Evolutionary conservation across 1,140 invertebrate genomes (phyloP), one percentile per base, ranked within the genome.

Genomic region (Cydia pomonella): DNA sequence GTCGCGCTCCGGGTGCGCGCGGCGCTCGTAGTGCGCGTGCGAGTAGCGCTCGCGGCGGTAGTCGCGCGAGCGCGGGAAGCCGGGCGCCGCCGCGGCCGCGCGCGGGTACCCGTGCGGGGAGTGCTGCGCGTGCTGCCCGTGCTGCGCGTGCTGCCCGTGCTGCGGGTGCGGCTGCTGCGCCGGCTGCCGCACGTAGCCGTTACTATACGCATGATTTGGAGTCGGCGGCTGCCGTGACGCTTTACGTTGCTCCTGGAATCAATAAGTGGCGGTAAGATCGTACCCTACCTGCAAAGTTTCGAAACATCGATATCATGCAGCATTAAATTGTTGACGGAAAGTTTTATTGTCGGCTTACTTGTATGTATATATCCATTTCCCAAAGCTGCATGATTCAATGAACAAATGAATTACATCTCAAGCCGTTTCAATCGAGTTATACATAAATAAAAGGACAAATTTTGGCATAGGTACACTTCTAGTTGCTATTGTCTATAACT

Each of bases 171-270:
- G 38, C 3, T 59, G 53, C 27, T 69, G 50, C 38, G 16, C 79
- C 79, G 64, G 50, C 72, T 44, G 80, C n/a, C 88, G 83, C 75
- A 90, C 90, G 82, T 89, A 91, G 0, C 89, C 89, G 80, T 92
- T 92, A 29, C 76, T 82, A 75, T 88, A 91, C 3, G 83, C 44
- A 75, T 87, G 86, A 47, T 76, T 83, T 33, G 88, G 78, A 50
- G 82, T 74, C 23, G 84, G 73, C 29, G 84, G 73, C 66, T 85
- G 88, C 9, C 90, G 85, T 62, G 88, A 86, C 38, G 91, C 89
- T 76, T 93, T 93, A 18, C 92, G 84, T 73, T 93, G 93, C 78
- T 93, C 93, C 81, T 92, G 89, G 73, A 69, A 69, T 9, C 18
- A n/a, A 23, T 59, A 59, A 12, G 0, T 9, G 21, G 66, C 47